Evolutionary conservation across 2,113 vertebrate genomes (phyloP).

Genomic region (Tyrannus savana): DNA sequence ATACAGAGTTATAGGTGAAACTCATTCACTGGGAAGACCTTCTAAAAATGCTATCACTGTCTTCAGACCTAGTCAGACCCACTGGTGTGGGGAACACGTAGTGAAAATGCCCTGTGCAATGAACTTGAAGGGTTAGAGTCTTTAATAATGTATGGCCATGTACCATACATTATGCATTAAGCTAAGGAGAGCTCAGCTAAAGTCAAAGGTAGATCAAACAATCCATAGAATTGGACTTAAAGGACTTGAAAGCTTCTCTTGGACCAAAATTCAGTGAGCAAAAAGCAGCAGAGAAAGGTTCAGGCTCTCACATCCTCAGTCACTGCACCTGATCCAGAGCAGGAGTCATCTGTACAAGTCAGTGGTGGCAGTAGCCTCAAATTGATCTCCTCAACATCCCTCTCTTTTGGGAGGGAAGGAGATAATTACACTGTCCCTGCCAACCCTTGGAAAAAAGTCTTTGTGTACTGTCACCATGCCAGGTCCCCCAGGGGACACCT

Average conservation of each 20-base stretch:
- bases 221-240: background rate
- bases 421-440: background rate
- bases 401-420: background rate
- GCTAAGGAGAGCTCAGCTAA: background rate
- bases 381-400: background rate
- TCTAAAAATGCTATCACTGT: background rate
- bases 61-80: background rate
- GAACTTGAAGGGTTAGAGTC: background rate
- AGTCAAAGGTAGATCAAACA: background rate
- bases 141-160: background rate
- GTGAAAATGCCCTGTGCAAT: background rate
- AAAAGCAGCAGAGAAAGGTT: background rate
- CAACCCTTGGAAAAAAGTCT: background rate
- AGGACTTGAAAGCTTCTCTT: background rate
- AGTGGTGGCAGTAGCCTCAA: background rate
- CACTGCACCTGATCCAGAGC: background rate
- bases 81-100: background rate
- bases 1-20: background rate
- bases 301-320: background rate
- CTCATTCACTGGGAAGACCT: background rate
- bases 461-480: background rate
- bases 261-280: background rate
- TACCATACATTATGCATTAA: constrained; percentile 1
- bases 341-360: background rate
- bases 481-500: rapidly evolving